These are phyloP conservation scores for Misgurnus mizolepis DNA, from an alignment of 2,113 vertebrate species.

Conservation along the genomic window DNA sequence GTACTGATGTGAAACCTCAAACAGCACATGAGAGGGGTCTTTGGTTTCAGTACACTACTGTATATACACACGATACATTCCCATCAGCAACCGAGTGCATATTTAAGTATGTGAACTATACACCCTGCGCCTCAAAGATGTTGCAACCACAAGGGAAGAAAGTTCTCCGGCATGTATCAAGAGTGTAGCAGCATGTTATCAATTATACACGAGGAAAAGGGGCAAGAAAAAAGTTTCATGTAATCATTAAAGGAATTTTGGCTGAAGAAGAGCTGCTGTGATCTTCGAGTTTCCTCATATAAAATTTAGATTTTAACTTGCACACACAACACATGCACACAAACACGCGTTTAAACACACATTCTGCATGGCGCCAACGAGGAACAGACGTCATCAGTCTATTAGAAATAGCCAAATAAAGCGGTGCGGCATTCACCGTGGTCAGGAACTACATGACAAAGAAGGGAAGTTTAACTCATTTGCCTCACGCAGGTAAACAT, in stretches of 20 bases:
- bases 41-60: not conserved
- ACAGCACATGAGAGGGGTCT: no score
- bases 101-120: conserved; percentile 19
- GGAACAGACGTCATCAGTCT: not conserved
- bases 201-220: conserved; percentile 25
- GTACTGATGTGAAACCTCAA: no score
- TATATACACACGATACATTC: not conserved
- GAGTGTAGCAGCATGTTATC: conserved; percentile 32
- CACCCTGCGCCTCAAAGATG: conserved; percentile 5
- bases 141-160: conserved; percentile 18
- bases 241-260: conserved; percentile 19
- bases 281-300: conserved; percentile 7
- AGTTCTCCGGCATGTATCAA: conserved; percentile 21
- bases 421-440: not conserved
- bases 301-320: conserved; percentile 31
- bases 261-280: conserved; percentile 19
- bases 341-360: conserved; percentile 13
- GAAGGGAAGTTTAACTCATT: conserved; percentile 30
- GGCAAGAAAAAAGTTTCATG: not conserved
- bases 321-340: conserved; percentile 19
- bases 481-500: conserved; percentile 8
- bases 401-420: conserved; percentile 17
- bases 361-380: not conserved
- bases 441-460: conserved; percentile 41
- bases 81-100: not conserved